phyloP scores from a whole-genome alignment of 2,888 invertebrate species.

The Ctenicera cuprea region DNA sequence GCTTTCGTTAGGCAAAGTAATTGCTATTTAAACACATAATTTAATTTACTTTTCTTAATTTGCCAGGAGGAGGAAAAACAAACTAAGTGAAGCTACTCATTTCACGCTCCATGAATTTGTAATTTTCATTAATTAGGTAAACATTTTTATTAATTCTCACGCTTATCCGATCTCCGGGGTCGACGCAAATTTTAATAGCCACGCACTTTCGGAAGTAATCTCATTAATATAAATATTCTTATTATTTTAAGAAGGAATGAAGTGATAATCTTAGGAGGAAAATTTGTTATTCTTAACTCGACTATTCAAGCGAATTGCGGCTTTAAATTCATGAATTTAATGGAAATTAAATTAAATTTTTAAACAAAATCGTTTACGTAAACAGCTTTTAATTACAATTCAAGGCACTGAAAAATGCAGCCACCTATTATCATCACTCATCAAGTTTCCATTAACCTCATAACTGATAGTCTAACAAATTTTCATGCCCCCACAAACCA shows the following conservation, averaged over 20 bases:
- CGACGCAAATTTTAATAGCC: slow-evolving; percentile 11
- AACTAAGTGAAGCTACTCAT: slow-evolving; percentile 23
- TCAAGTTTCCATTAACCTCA: slow-evolving; percentile 5
- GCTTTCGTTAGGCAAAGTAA: slow-evolving; percentile 30
- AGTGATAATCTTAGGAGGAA: too few relatives aligned
- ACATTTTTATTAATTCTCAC: slow-evolving; percentile 36
- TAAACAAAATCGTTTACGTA: too few relatives aligned
- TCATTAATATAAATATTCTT: neutral
- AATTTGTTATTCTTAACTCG: too few relatives aligned
- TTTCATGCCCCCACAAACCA: slow-evolving; percentile 4
- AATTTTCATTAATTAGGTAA: slow-evolving; percentile 36
- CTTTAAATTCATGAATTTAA: neutral
- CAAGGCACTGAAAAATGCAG: too few relatives aligned
- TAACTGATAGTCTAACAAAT: neutral
- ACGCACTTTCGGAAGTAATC: slow-evolving; percentile 2
- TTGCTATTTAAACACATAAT: slow-evolving; percentile 29
- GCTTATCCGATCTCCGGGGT: slow-evolving; percentile 16
- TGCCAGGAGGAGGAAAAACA: slow-evolving; percentile 16
- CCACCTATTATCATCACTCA: neutral
- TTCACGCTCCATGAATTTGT: slow-evolving; percentile 33
- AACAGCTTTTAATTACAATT: too few relatives aligned
- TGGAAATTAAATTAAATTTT: too few relatives aligned
- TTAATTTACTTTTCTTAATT: slow-evolving; percentile 31
- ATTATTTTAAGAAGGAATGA: neutral
- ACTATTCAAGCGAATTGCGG: neutral